A percentile compares a stretch with the other conserved stretches of the same genome.
Conservation (phyloP, 1,140 invertebrate species). For the Saccostrea echinata region DNA sequence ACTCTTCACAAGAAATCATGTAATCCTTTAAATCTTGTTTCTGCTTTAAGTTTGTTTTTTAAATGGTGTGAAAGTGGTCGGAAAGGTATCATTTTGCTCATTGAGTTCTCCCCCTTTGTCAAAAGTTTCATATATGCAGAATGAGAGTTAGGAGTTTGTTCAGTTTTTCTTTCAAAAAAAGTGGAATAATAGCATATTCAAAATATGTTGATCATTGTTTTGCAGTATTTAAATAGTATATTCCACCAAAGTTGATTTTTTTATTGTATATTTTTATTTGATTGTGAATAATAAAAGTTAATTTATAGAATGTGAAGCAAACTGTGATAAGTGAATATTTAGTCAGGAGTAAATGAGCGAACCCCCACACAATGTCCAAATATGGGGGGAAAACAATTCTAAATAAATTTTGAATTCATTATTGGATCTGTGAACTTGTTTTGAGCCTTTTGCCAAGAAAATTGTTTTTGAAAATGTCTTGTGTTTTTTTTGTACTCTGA, state of each 20-base stretch:
- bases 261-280: constrained; percentile 2
- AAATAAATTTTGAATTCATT: background rate
- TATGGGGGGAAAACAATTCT: background rate
- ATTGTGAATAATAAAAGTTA: constrained; percentile 5
- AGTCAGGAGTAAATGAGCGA: background rate
- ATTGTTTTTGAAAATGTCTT: background rate
- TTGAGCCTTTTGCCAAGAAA: background rate
- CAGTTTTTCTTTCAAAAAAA: background rate
- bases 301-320: constrained; percentile 16
- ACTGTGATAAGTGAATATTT: constrained; percentile 14
- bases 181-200: background rate
- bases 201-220: background rate
- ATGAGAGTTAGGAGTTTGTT: constrained; percentile 11
- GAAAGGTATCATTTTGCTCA: constrained; percentile 19
- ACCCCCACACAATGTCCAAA: background rate
- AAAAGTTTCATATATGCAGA: background rate
- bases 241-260: background rate
- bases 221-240: background rate
- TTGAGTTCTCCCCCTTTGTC: background rate
- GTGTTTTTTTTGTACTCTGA: background rate
- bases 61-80: constrained; percentile 16
- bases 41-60: background rate
- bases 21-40: constrained; percentile 49
- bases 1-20: constrained; percentile 69
- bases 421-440: background rate